Base-by-base conservation (phyloP, 2,888 invertebrate genomes). In the Lordiphosa fenestrarum region DNA sequence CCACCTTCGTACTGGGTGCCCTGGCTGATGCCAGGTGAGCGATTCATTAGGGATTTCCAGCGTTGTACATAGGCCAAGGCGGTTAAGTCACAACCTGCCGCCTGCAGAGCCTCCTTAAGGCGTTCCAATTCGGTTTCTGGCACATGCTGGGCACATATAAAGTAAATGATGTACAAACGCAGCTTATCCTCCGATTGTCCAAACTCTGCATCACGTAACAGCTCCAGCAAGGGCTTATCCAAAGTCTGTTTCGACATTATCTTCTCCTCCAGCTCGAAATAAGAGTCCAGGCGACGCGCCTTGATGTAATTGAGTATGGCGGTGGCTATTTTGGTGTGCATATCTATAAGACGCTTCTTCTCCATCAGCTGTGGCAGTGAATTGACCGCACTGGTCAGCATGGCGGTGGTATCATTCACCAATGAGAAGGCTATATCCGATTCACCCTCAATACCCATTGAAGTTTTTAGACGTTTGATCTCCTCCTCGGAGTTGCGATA, bases 251-350 rank as follows among this genome's bases (percentile, higher is more conserved):
- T 95, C 48, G 95, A 96, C 96, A 99, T 96, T 44, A 99, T 94
- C 90, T 98, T 99, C 88, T 99, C 99, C 91, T 99, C 99, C 60
- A 97, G 91, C 90, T 99, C 99, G 87, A 99, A 99, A 87, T 96
- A 97, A 0, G 97, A 96, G 88, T 99, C 99, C 49, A 99, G 90
- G 71, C 98, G 94, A 51, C 98, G 92, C 0, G 94, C 93, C 91
- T 98, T 97, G 42, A 97, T 96, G 49, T 91, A 92, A 89, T 96
- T 95, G 56, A 96, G 90, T 72, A 96, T 94, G 9, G 94, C 94
- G 91, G 99, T 99, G 3, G 99, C 99, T 66, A 99, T 95, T 71
- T 98, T 98, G 21, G 98, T 99, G 88, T 99, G 99, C 96, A 98
- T 97, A 87, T 99, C 99, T 76, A 99, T 98, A 10, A 99, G 92